Conservation (phyloP, 64 coral and sea anemone genomes). For the Montipora capricornis region DNA sequence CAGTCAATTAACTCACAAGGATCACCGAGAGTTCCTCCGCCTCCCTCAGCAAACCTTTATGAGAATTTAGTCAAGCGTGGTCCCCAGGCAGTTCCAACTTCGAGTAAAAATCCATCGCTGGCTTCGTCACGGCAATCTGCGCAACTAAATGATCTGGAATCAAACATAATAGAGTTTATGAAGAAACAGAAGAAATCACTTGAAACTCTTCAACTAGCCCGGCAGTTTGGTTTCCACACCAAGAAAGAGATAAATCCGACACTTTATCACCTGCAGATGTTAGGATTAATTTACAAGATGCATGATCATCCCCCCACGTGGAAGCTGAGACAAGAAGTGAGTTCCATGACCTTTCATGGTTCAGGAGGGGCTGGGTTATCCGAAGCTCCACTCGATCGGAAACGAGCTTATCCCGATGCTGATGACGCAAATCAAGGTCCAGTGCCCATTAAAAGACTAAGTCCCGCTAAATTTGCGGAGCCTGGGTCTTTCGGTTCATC, state of each 20-base stretch:
- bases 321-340: slow-evolving; percentile 72
- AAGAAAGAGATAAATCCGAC: slow-evolving; percentile 93
- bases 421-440: slow-evolving; percentile 10
- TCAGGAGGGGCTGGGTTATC: not conserved
- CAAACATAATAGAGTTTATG: slow-evolving; percentile 76
- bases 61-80: slow-evolving; percentile 64
- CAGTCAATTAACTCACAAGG: not conserved
- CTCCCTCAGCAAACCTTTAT: slow-evolving; percentile 82
- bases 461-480: not conserved
- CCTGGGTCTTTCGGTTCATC: not conserved
- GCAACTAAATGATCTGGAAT: slow-evolving; percentile 47
- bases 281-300: slow-evolving; percentile 86
- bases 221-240: slow-evolving; percentile 60
- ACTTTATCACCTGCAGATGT: slow-evolving; percentile 75
- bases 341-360: slow-evolving; percentile 29
- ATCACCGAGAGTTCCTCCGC: slow-evolving; percentile 64
- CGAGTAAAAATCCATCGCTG: slow-evolving; percentile 3
- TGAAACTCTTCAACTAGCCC: slow-evolving; percentile 70
- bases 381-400: slow-evolving; percentile 3
- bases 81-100: slow-evolving; percentile 63
- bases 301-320: slow-evolving; percentile 91
- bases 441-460: not conserved
- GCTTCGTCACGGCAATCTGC: slow-evolving; percentile 14
- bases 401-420: slow-evolving; percentile 2
- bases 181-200: slow-evolving; percentile 75